Evolutionary conservation across 2,113 vertebrate species (phyloP).

Genomic region (Clupea harengus): DNA sequence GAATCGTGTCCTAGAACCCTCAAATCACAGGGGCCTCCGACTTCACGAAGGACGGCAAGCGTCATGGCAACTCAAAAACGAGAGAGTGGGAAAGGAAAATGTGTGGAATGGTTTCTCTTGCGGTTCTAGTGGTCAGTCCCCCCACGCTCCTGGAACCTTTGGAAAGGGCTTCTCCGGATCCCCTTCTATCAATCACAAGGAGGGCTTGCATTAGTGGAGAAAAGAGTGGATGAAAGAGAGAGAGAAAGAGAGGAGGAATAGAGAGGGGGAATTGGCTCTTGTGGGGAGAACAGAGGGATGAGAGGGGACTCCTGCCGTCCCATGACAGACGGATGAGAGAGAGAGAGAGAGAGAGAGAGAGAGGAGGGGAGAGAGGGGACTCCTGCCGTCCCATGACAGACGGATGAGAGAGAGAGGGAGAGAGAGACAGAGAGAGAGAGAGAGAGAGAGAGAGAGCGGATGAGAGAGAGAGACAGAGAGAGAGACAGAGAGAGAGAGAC

Average conservation of each 20-base stretch:
- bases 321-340: neutral
- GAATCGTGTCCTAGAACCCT: neutral
- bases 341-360: neutral
- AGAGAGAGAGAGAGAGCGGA: neutral
- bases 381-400: no score
- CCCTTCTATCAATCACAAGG: neutral
- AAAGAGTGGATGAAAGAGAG: neutral
- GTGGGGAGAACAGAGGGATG: neutral
- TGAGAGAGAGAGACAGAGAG: neutral
- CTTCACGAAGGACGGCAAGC: neutral
- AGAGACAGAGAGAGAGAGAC: neutral
- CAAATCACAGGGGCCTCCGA: neutral
- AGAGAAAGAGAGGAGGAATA: neutral
- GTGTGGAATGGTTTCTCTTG: neutral
- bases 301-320: neutral
- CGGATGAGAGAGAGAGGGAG: neutral
- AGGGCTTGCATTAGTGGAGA: neutral
- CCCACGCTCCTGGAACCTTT: neutral
- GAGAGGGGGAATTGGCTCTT: neutral
- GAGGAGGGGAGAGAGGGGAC: neutral
- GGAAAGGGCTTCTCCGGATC: neutral
- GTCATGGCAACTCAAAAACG: neutral
- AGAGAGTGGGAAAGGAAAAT: neutral
- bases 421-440: no score
- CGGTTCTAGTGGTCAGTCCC: neutral